Conservation (phyloP, 2,113 vertebrate genomes). For the Acanthochromis polyacanthus region DNA sequence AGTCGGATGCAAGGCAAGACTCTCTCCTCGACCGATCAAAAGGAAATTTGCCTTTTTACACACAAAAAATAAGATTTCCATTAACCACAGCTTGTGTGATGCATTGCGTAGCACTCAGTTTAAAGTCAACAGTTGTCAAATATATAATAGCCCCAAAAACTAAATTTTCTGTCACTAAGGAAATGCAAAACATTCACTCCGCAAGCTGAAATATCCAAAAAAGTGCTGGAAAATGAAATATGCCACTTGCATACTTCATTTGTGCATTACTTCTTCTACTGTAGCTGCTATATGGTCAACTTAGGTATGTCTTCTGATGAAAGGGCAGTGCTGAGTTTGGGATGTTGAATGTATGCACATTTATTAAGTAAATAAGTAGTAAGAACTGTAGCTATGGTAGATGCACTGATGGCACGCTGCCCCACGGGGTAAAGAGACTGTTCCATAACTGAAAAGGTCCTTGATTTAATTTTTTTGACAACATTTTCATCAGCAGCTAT, state of each 20-base stretch:
- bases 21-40: slow-evolving; percentile 63
- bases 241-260: slow-evolving; percentile 48
- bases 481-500: slow-evolving; percentile 48
- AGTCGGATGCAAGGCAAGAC: slow-evolving; percentile 70
- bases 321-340: slow-evolving; percentile 51
- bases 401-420: slow-evolving; percentile 33
- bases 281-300: slow-evolving; percentile 67
- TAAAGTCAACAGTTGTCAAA: slow-evolving; percentile 19
- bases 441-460: slow-evolving; percentile 54
- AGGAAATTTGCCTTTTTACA: slow-evolving; percentile 70
- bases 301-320: slow-evolving; percentile 41
- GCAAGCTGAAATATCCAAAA: slow-evolving; percentile 44
- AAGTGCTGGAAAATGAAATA: slow-evolving; percentile 49
- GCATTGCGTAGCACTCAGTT: slow-evolving; percentile 48
- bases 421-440: slow-evolving; percentile 39
- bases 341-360: slow-evolving; percentile 75
- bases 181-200: slow-evolving; percentile 28
- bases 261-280: slow-evolving; percentile 56
- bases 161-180: slow-evolving; percentile 34
- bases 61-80: slow-evolving; percentile 72
- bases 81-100: slow-evolving; percentile 54
- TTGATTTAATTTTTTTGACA: slow-evolving; percentile 43
- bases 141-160: slow-evolving; percentile 35
- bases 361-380: too few species aligned
- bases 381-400: slow-evolving; percentile 48